Conservation (phyloP, 2,888 invertebrate genomes). For the Siphonodentalium dalli region DNA sequence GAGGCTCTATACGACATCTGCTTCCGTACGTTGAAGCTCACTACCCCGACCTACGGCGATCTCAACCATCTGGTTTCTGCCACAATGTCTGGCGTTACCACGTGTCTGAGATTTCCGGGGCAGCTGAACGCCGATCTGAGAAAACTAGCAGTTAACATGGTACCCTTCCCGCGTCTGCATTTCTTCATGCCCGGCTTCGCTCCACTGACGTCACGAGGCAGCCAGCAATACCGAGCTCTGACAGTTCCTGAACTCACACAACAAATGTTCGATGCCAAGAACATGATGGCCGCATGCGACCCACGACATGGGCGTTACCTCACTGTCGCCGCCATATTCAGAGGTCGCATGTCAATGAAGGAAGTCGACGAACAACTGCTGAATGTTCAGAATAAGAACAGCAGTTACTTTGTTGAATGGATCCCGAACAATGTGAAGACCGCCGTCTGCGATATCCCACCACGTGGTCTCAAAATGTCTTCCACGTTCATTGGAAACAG, state of each 20-base stretch:
- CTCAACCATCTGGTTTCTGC: slow-evolving; percentile 54
- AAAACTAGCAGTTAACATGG: slow-evolving; percentile 77
- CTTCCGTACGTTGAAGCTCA: slow-evolving; percentile 68
- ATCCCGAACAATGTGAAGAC: slow-evolving; percentile 90
- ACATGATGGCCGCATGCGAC: slow-evolving; percentile 96
- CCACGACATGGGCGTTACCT: slow-evolving; percentile 88
- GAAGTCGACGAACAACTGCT: slow-evolving; percentile 90
- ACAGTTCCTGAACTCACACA: slow-evolving; percentile 89
- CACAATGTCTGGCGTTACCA: slow-evolving; percentile 66
- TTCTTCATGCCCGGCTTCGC: slow-evolving; percentile 90
- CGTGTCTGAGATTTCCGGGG: slow-evolving; percentile 65
- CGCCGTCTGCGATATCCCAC: slow-evolving; percentile 91
- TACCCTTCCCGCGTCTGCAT: slow-evolving; percentile 84
- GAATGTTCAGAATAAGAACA: slow-evolving; percentile 92
- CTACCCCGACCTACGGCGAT: slow-evolving; percentile 16
- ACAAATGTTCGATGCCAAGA: slow-evolving; percentile 90
- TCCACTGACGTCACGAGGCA: slow-evolving; percentile 82
- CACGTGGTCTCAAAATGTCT: slow-evolving; percentile 86
- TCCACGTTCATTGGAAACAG: slow-evolving; percentile 64
- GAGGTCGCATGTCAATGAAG: slow-evolving; percentile 92
- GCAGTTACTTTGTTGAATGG: slow-evolving; percentile 83
- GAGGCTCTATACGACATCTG: slow-evolving; percentile 62
- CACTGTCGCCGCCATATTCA: slow-evolving; percentile 85
- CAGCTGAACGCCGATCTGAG: slow-evolving; percentile 87
- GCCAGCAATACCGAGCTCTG: slow-evolving; percentile 79